Evolutionary conservation across 2,113 vertebrate species (phyloP).

Genomic region (Python bivittatus): DNA sequence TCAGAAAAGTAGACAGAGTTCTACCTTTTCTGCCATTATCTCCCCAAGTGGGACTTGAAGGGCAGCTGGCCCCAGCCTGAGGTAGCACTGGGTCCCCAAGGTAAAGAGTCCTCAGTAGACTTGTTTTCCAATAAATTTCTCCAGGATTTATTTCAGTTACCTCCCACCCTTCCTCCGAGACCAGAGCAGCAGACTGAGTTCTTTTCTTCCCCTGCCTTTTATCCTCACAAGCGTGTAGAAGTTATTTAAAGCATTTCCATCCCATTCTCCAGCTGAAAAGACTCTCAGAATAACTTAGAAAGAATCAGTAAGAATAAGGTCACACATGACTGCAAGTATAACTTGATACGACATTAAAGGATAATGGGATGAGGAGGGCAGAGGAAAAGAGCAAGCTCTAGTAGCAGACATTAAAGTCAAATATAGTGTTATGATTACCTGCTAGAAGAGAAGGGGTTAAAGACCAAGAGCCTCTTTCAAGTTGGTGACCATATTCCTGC

Average conservation of each 20-base stretch:
- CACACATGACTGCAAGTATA: background rate
- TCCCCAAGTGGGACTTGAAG: no score
- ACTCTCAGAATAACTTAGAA: background rate
- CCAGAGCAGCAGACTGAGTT: background rate
- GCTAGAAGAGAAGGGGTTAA: background rate
- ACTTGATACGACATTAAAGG: background rate
- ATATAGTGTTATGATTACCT: background rate
- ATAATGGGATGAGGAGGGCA: background rate
- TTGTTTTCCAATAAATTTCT: no score
- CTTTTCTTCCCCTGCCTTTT: background rate
- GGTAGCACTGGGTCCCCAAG: no score
- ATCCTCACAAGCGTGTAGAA: background rate
- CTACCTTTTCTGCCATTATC: no score
- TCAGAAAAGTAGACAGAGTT: background rate
- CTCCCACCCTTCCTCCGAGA: background rate
- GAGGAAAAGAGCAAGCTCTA: background rate
- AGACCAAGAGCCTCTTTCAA: no score
- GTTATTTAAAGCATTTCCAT: background rate
- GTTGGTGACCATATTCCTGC: background rate
- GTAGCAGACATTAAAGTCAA: background rate
- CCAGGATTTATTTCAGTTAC: background rate
- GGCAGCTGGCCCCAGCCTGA: no score
- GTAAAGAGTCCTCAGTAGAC: no score
- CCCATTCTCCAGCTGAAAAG: background rate
- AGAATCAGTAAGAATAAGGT: background rate